Evolutionary conservation across 2,113 vertebrate species (phyloP), one percentile per base, ranked within the genome.

Genomic region (Clupea harengus): DNA sequence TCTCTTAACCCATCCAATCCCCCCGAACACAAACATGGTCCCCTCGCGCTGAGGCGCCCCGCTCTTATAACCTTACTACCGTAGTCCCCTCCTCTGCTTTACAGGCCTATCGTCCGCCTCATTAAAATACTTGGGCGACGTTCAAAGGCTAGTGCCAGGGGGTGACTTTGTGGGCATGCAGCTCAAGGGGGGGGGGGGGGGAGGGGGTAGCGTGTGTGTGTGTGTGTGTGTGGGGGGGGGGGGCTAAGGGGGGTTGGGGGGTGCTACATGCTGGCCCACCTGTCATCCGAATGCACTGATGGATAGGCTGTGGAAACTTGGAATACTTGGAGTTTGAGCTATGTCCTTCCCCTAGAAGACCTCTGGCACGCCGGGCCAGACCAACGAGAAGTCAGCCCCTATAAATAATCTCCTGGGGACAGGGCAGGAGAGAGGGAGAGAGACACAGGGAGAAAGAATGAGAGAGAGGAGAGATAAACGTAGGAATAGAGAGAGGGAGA

Each of bases 281-380:
- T 93, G 93, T 93, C 94, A 93, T 94, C 93, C 92, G 88, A 87
- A 28, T 20, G 67, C 75, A 17, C 57, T 93, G 92, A 94, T 89
- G 90, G 91, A 93, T 89, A 84, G 54, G 67, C n/a, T 88, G 90
- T 93, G 93, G 94, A 94, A 94, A 94, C 89, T 39, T 39, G 39
- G 39, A 39, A 93, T 93, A 94, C 93, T 93, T 94, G 92, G 92
- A 92, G 87, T 94, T 91, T 89, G 85, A 93, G 92, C 89, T 92
- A 93, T 93, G 93, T 93, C 93, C 94, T 94, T 94, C 91, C 60
- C 89, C 84, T 83, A 82, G 87, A 91, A 88, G 90, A 91, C 88
- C 90, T 85, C 85, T 94, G 89, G 90, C 89, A 90, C 89, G 72
- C 28, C 88, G 85, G 86, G 92, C 88, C 89, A 86, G 88, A 92